phyloP scores from a whole-genome alignment of 2,888 invertebrate genomes.

The Thymelicus acteon region DNA sequence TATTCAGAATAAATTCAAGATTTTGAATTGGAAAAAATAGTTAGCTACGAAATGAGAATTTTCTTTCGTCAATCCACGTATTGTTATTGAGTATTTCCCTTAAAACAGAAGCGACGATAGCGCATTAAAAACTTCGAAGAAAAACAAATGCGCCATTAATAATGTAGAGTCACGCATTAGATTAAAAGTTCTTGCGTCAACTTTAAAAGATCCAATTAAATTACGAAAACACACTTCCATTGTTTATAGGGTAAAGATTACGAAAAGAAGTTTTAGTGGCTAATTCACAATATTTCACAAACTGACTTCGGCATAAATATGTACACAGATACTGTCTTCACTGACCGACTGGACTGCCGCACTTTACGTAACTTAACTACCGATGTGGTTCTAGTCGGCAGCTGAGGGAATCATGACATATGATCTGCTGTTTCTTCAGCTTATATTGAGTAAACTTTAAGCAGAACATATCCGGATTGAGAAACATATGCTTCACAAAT shows the following conservation, averaged over 20 bases:
- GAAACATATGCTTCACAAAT: not conserved
- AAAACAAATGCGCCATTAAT: too few species aligned
- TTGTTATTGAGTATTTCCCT: too few species aligned
- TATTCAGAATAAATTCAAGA: too few species aligned
- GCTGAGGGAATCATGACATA: constrained; percentile 13
- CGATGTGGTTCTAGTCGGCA: constrained; percentile 12
- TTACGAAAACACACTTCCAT: too few species aligned
- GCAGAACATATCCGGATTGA: not conserved
- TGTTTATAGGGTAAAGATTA: too few species aligned
- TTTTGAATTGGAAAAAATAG: too few species aligned
- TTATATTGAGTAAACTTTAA: constrained; percentile 1
- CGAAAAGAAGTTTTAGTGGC: not conserved
- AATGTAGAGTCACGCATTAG: too few species aligned
- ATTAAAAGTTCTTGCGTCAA: not conserved
- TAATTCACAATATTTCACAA: not conserved
- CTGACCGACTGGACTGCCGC: not conserved
- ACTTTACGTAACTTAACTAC: constrained; percentile 17
- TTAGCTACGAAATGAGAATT: too few species aligned
- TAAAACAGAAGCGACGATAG: too few species aligned
- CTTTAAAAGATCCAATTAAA: not conserved
- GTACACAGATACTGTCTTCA: not conserved
- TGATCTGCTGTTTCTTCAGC: constrained; percentile 16
- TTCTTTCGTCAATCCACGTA: too few species aligned
- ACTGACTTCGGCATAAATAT: not conserved
- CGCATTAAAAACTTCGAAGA: too few species aligned